Conservation (phyloP, 2,888 invertebrate species). For the Tetrapedia diversipes region DNA sequence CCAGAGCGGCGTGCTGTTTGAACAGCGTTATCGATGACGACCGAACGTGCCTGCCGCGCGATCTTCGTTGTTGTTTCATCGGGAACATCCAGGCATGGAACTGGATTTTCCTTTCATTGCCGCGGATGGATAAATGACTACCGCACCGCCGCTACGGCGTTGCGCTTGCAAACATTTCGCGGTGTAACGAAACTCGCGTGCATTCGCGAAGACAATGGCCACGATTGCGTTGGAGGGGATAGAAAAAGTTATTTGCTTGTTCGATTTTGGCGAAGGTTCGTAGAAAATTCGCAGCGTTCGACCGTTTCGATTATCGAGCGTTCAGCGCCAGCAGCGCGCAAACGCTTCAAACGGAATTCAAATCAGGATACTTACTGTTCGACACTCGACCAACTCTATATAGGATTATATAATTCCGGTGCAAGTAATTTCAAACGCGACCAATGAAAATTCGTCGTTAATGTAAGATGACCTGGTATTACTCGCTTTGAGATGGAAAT, state of each 20-base stretch:
- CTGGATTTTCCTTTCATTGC: conserved; percentile 17
- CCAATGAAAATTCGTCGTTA: conserved; percentile 39
- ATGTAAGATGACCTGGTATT: conserved; percentile 11
- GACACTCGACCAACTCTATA: conserved; percentile 27
- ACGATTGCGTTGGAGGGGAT: too few species aligned
- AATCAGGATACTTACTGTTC: conserved; percentile 33
- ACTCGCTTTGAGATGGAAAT: not conserved
- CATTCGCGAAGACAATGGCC: not conserved
- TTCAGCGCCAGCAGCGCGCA: conserved; percentile 1
- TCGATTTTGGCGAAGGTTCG: too few species aligned
- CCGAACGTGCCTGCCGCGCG: conserved; percentile 35
- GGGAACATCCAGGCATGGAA: not conserved
- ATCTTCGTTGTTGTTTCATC: conserved; percentile 39
- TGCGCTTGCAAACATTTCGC: not conserved
- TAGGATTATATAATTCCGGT: conserved; percentile 50
- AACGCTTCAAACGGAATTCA: conserved; percentile 37
- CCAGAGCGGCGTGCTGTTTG: conserved; percentile 38
- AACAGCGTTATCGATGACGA: conserved; percentile 46
- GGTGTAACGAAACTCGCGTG: not conserved
- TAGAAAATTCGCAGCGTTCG: too few species aligned
- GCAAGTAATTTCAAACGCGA: conserved; percentile 17
- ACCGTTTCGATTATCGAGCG: conserved; percentile 29
- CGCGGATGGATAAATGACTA: conserved; percentile 3
- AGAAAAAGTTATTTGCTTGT: too few species aligned
- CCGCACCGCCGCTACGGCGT: not conserved